These are phyloP conservation scores for Rhodophaea formosa DNA, from an alignment of 2,888 invertebrate species.

Conservation along the genomic window DNA sequence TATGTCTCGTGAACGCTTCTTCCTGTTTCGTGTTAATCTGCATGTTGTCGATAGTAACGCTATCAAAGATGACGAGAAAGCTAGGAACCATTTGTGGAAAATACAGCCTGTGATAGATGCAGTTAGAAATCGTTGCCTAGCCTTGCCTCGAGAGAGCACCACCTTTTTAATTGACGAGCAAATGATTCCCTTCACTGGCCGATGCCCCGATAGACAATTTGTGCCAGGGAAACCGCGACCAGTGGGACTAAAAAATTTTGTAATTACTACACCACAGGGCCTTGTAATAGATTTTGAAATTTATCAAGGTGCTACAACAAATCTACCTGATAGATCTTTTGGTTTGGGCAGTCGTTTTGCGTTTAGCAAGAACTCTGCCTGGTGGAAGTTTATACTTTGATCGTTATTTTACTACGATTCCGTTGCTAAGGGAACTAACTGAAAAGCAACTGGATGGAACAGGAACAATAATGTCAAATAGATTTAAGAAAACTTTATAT, in stretches of 20 bases:
- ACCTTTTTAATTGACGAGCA: slow-evolving; percentile 28
- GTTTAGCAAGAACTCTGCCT: slow-evolving; percentile 28
- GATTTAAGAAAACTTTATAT: slow-evolving; percentile 21
- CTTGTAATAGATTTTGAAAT: slow-evolving; percentile 17
- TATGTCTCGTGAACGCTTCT: slow-evolving; percentile 18
- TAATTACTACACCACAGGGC: neutral
- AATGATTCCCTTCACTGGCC: slow-evolving; percentile 31
- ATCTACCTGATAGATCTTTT: slow-evolving; percentile 24
- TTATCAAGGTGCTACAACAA: slow-evolving; percentile 30
- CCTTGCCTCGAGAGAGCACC: slow-evolving; percentile 25
- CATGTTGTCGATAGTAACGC: slow-evolving; percentile 2
- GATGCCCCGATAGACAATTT: slow-evolving; percentile 24
- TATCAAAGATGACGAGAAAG: slow-evolving; percentile 4
- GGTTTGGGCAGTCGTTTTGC: slow-evolving; percentile 30
- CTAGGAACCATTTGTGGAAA: slow-evolving; percentile 25
- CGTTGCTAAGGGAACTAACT: slow-evolving; percentile 24
- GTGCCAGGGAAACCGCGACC: neutral
- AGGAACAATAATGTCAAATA: slow-evolving; percentile 18
- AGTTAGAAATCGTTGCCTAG: slow-evolving; percentile 25
- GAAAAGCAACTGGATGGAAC: neutral
- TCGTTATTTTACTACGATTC: slow-evolving; percentile 28
- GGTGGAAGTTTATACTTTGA: slow-evolving; percentile 30
- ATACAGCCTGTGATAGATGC: slow-evolving; percentile 30
- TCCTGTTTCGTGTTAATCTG: slow-evolving; percentile 9
- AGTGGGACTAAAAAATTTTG: slow-evolving; percentile 2